These are phyloP conservation scores for Apoderus coryli DNA, from an alignment of 2,888 invertebrate species.

Conservation along the genomic window DNA sequence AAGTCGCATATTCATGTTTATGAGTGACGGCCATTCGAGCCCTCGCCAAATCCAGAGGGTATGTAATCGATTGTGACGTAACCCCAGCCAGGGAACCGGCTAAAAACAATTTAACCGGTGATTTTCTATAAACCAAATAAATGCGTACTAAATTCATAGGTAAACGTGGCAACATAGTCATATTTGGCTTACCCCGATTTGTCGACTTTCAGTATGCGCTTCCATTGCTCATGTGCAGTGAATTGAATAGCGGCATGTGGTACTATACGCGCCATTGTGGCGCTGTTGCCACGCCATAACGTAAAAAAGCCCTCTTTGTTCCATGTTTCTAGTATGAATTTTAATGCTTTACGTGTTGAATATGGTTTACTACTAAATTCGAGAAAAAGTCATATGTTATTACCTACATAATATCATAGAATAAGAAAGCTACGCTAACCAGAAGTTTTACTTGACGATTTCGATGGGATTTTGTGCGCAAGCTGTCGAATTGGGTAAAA, in stretches of 20 bases:
- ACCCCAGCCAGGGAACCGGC: slow-evolving; percentile 93
- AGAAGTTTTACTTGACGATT: no score
- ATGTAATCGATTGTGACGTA: slow-evolving; percentile 86
- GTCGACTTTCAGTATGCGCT: slow-evolving; percentile 61
- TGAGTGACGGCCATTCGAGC: slow-evolving; percentile 94
- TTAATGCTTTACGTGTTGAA: slow-evolving; percentile 53
- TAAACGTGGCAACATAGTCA: no score
- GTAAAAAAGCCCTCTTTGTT: slow-evolving; percentile 65
- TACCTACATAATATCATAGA: no score
- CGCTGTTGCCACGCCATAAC: slow-evolving; percentile 95
- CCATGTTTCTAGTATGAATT: slow-evolving; percentile 53
- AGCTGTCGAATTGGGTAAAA: no score
- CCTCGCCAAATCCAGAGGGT: slow-evolving; percentile 91
- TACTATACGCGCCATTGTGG: slow-evolving; percentile 92
- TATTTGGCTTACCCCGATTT: no score
- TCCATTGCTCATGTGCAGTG: slow-evolving; percentile 96
- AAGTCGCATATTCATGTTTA: slow-evolving; percentile 52
- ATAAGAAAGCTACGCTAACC: no score
- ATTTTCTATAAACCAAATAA: slow-evolving; percentile 20
- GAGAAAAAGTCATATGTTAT: no score
- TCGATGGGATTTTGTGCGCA: no score
- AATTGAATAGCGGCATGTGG: slow-evolving; percentile 98
- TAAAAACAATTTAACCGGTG: slow-evolving; percentile 48
- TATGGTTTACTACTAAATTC: slow-evolving; percentile 58
- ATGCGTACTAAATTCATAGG: no score